Evolutionary conservation across 2,113 vertebrate species (phyloP), one percentile per base, ranked within the genome.

Genomic region (Coracopsis vasa): DNA sequence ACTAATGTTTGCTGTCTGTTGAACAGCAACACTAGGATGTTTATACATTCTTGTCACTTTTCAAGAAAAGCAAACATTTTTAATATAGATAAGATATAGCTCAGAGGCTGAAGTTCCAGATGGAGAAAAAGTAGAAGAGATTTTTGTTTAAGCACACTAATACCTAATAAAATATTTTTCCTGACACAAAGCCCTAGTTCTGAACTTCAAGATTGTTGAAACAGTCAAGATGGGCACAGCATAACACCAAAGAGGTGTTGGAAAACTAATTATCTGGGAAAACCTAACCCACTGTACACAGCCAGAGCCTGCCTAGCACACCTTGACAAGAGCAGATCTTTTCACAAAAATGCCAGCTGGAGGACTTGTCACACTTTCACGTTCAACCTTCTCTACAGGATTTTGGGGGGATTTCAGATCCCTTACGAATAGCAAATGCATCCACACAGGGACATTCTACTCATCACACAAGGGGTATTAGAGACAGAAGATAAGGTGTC

Each of bases 271-370:
- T 51, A 5, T 39, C 51, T 89, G 27, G 14, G 37, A 66, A 67
- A 44, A 65, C 7, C 39, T 54, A 50, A 27, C 7, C 4, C 9
- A 15, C 12, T 0, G 0, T 37, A 20, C 0, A 0, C 5, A 31
- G 25, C 16, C 16, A 74, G 50, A 50, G 4, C 21, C 39, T 54
- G 29, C 75, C 35, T 13, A 13, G 39, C 16, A 60, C 33, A 69
- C n/a, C 31, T 67, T 78, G 48, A 44, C 2, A 6, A 14, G 53
- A 47, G 39, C 11, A 65, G 51, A 54, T 3, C 3, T 48, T 60
- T 78, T 45, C 16, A 9, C 17, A 60, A 44, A 82, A 8, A 16
- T 14, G 7, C 5, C n/a, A 64, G 13, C n/a, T 64, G 33, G 3
- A 27, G 7, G 18, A 28, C 11, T 39, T 64, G 47, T 33, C 27